phyloP scores from a whole-genome alignment of 2,888 invertebrate genomes.

The Ceriagrion tenellum region DNA sequence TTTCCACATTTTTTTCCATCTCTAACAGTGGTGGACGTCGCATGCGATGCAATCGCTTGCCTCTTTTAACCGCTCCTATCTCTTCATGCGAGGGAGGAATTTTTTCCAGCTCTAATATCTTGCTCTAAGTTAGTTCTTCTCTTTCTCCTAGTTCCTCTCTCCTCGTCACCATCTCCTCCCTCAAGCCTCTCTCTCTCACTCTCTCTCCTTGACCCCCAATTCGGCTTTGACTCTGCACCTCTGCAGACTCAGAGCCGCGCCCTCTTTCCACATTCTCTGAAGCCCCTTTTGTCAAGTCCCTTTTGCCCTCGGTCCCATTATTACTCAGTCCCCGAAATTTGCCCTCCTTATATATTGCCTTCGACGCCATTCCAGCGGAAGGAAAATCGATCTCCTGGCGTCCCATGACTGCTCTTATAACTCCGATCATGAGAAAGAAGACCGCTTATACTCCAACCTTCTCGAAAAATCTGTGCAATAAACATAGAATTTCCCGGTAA shows the following conservation, averaged over 20 bases:
- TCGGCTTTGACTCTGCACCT: not conserved
- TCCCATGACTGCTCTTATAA: too few relatives aligned
- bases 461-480: too few relatives aligned
- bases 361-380: not conserved
- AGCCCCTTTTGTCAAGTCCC: not conserved
- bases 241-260: not conserved
- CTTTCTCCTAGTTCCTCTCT: not conserved
- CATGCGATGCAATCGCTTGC: not conserved
- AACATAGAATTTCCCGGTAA: too few relatives aligned
- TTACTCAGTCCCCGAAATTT: not conserved
- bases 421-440: too few relatives aligned
- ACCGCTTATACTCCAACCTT: too few relatives aligned
- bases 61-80: not conserved
- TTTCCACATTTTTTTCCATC: not conserved
- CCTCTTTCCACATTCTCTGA: not conserved
- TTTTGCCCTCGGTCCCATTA: slow-evolving; percentile 7
- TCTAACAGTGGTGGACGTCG: not conserved
- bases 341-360: not conserved
- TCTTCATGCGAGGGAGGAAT: not conserved
- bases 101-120: not conserved
- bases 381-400: too few relatives aligned
- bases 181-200: not conserved
- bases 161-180: not conserved
- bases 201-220: too few relatives aligned
- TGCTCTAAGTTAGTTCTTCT: not conserved